Conservation (phyloP, 2,888 invertebrate genomes). For the Meganola albula region DNA sequence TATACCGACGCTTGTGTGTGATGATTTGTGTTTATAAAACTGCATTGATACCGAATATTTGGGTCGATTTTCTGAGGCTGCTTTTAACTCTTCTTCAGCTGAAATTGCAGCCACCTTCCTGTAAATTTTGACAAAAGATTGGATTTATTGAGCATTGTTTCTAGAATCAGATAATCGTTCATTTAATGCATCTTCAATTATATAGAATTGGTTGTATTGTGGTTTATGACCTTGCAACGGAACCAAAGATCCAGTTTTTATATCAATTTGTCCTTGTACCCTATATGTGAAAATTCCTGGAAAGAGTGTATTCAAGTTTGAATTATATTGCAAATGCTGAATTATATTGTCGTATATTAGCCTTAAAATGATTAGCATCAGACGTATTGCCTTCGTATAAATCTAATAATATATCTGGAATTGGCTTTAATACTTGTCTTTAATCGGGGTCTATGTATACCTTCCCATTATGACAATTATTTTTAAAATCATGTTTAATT, state of each 20-base stretch:
- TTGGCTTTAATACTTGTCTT: too few relatives aligned
- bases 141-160: conserved; percentile 16
- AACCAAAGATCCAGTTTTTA: conserved; percentile 20
- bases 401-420: too few relatives aligned
- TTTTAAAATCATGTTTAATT: too few relatives aligned
- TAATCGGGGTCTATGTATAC: too few relatives aligned
- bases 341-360: conserved; percentile 9
- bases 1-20: too few relatives aligned
- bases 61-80: too few relatives aligned
- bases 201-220: conserved; percentile 19
- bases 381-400: too few relatives aligned
- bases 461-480: too few relatives aligned
- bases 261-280: too few relatives aligned
- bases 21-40: too few relatives aligned
- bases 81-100: conserved; percentile 18
- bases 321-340: too few relatives aligned
- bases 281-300: conserved; percentile 14
- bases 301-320: conserved; percentile 13
- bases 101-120: conserved; percentile 18
- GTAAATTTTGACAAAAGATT: conserved; percentile 15
- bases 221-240: conserved; percentile 19
- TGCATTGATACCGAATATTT: conserved; percentile 18
- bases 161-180: conserved; percentile 9
- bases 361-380: conserved; percentile 15
- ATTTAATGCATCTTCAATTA: conserved; percentile 19